phyloP scores from a whole-genome alignment of 92 coral and sea anemone species.

The Bergia sp. region DNA sequence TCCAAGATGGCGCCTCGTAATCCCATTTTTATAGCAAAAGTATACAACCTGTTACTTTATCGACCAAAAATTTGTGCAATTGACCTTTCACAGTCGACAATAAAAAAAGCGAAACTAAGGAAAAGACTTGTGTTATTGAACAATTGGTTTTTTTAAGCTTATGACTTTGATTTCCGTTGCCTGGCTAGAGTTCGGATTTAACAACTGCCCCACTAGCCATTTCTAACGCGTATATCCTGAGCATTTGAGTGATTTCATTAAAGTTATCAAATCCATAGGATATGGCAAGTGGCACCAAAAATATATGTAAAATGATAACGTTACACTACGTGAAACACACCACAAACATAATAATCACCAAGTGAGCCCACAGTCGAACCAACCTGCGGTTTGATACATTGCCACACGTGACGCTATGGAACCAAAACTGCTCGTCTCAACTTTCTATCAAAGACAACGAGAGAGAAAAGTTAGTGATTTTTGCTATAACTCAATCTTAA shows the following conservation, averaged over 20 bases:
- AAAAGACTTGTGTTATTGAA: too few relatives aligned
- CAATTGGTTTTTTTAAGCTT: neutral
- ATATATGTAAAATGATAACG: neutral
- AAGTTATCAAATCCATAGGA: neutral
- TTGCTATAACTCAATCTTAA: neutral
- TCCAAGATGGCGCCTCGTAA: neutral
- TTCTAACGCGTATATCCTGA: too few relatives aligned
- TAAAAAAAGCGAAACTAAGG: too few relatives aligned
- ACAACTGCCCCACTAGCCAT: too few relatives aligned
- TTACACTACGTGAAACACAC: neutral
- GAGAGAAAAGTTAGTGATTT: too few relatives aligned
- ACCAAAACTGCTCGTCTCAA: conserved; percentile 39
- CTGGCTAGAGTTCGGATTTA: neutral
- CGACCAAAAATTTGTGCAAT: neutral
- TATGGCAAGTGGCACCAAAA: neutral
- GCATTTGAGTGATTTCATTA: too few relatives aligned
- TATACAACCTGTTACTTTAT: neutral
- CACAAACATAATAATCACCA: neutral
- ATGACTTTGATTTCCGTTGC: neutral
- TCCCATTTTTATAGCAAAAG: neutral
- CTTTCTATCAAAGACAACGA: conserved; percentile 22
- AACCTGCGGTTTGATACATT: conserved; percentile 47
- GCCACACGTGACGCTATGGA: conserved; percentile 45
- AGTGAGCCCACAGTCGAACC: conserved; percentile 23
- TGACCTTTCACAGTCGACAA: neutral